Evolutionary conservation across 30 jellyfish, hydroid and myxozoan species (phyloP).

Genomic region (Nemopilema nomurai): DNA sequence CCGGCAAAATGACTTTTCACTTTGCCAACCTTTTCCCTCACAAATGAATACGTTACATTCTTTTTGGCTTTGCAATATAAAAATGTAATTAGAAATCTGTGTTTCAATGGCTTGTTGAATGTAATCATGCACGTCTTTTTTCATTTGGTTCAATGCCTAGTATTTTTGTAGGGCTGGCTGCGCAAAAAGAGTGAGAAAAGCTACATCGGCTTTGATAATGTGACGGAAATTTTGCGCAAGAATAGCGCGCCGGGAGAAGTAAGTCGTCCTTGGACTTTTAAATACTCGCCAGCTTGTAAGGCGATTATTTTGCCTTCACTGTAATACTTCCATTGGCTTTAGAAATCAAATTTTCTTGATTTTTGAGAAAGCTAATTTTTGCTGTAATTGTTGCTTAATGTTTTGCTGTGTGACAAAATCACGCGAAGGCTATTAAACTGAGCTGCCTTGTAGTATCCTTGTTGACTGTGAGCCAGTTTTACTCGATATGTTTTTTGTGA

Average conservation of each 20-base stretch:
- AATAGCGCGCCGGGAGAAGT: constrained; percentile 76
- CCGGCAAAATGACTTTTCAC: not conserved
- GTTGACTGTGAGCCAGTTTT: not conserved
- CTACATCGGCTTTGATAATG: constrained; percentile 82
- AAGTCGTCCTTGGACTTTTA: not conserved
- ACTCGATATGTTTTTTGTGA: not conserved
- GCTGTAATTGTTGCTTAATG: too few relatives aligned
- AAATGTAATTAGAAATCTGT: not conserved
- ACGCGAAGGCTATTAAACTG: too few relatives aligned
- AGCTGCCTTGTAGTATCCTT: too few relatives aligned
- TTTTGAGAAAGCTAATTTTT: too few relatives aligned
- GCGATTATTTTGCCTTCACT: too few relatives aligned
- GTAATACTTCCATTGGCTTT: too few relatives aligned
- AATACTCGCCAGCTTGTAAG: too few relatives aligned
- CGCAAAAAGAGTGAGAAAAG: constrained; percentile 59
- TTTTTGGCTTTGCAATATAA: not conserved
- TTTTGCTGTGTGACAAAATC: too few relatives aligned
- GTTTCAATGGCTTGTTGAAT: not conserved
- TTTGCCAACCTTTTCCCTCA: too few relatives aligned
- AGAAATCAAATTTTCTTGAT: too few relatives aligned
- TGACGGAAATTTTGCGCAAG: constrained; percentile 53
- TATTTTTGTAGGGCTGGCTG: constrained; percentile 76
- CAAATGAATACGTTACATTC: not conserved
- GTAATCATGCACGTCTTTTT: too few relatives aligned
- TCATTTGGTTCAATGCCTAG: too few relatives aligned